These are phyloP conservation scores for Stegodyphus mimosarum DNA, from an alignment of 1,140 invertebrate genomes.

Conservation along the genomic window DNA sequence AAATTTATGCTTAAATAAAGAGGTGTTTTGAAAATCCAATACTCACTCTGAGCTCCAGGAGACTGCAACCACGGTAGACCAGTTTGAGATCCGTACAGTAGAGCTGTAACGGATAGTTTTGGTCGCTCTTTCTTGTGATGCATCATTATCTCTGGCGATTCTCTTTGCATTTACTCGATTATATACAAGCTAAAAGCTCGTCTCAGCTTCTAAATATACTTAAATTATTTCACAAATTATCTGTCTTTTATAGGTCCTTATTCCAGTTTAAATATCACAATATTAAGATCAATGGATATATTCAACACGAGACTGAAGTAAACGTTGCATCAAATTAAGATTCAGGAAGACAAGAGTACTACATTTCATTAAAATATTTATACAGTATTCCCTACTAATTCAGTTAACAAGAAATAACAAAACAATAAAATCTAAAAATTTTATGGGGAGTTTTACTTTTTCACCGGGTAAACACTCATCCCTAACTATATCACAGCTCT, in stretches of 20 bases:
- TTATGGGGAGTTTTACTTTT: neutral
- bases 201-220: too few relatives aligned
- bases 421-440: neutral
- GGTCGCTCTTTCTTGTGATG: constrained; percentile 64
- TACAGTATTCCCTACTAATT: neutral
- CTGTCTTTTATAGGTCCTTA: too few relatives aligned
- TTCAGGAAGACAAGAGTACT: neutral
- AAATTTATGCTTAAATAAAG: too few relatives aligned
- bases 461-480: constrained; percentile 47
- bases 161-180: neutral
- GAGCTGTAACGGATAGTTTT: constrained; percentile 64
- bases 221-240: too few relatives aligned
- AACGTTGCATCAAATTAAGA: neutral
- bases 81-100: constrained; percentile 61
- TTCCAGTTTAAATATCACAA: too few relatives aligned
- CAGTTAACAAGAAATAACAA: neutral
- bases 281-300: too few relatives aligned
- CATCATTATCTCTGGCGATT: constrained; percentile 13
- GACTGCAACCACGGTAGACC: constrained; percentile 57
- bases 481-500: constrained; percentile 33
- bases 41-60: constrained; percentile 23
- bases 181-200: too few relatives aligned
- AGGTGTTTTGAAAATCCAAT: neutral
- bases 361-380: neutral
- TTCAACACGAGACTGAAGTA: too few relatives aligned